Evolutionary conservation across 1,140 invertebrate species (phyloP).

Genomic region (Drosophila simulans): DNA sequence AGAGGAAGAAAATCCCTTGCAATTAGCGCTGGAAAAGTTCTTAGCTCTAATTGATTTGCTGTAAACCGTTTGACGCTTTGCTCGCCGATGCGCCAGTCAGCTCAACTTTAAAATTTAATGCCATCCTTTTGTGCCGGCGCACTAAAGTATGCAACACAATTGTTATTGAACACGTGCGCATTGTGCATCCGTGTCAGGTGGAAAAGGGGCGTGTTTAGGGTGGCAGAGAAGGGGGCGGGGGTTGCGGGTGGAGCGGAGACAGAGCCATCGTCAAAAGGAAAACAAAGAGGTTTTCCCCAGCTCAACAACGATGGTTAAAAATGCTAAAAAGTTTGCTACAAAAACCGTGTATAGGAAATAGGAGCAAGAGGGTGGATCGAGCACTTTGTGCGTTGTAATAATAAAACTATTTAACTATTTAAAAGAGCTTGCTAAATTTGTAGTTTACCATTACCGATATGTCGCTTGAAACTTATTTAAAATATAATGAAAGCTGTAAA

Average conservation of each 20-base stretch:
- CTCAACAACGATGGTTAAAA: slow-evolving; percentile 54
- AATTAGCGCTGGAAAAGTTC: slow-evolving; percentile 77
- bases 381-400: neutral
- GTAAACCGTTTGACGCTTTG: slow-evolving; percentile 76
- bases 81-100: slow-evolving; percentile 35
- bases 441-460: too few relatives aligned
- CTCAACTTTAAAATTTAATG: slow-evolving; percentile 73
- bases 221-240: neutral
- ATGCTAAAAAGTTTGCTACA: slow-evolving; percentile 50
- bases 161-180: slow-evolving; percentile 77
- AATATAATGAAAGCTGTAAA: too few relatives aligned
- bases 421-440: too few relatives aligned
- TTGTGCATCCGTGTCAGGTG: slow-evolving; percentile 35
- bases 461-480: too few relatives aligned
- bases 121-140: slow-evolving; percentile 48
- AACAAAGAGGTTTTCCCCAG: slow-evolving; percentile 66
- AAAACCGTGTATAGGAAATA: slow-evolving; percentile 31
- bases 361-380: slow-evolving; percentile 8
- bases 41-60: slow-evolving; percentile 80
- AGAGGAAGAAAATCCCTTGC: slow-evolving; percentile 54
- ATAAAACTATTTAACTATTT: neutral
- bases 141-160: slow-evolving; percentile 80
- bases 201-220: neutral
- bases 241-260: slow-evolving; percentile 22
- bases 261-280: slow-evolving; percentile 71